Evolutionary conservation across 2,888 invertebrate species (phyloP).

Genomic region (Drosophila demipolita): DNA sequence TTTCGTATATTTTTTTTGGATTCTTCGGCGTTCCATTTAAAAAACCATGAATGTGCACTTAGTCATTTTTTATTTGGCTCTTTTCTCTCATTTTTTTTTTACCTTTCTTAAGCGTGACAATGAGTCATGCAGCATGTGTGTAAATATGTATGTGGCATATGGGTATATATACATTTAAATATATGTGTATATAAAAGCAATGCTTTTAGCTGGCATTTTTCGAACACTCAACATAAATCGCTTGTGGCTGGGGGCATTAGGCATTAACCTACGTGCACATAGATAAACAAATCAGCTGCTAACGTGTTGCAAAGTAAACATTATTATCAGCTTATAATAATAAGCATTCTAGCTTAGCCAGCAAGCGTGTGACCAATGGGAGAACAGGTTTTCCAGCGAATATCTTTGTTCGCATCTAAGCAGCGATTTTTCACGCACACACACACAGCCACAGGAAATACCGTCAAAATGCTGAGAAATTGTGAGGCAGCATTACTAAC

Average conservation of each 20-base stretch:
- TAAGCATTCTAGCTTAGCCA: slow-evolving; percentile 9
- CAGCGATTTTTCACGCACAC: slow-evolving; percentile 3
- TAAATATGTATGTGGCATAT: slow-evolving; percentile 15
- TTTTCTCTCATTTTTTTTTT: slow-evolving; percentile 54
- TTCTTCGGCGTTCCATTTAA: slow-evolving; percentile 61
- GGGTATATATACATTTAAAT: slow-evolving; percentile 2
- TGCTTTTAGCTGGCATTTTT: slow-evolving; percentile 16
- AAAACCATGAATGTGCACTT: slow-evolving; percentile 77
- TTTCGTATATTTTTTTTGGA: slow-evolving; percentile 35
- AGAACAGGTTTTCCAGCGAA: slow-evolving; percentile 36
- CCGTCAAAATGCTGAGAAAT: slow-evolving; percentile 25
- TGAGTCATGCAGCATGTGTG: slow-evolving; percentile 62
- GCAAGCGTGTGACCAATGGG: slow-evolving; percentile 24
- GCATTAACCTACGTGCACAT: slow-evolving; percentile 27
- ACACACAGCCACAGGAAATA: slow-evolving; percentile 30
- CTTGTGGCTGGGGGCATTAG: neutral
- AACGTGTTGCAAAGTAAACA: slow-evolving; percentile 51
- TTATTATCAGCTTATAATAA: slow-evolving; percentile 50
- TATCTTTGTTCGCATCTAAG: slow-evolving; percentile 2
- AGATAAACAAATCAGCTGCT: slow-evolving; percentile 42
- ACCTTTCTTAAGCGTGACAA: slow-evolving; percentile 56
- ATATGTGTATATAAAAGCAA: slow-evolving; percentile 11
- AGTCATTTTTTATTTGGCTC: slow-evolving; percentile 58
- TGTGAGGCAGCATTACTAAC: slow-evolving; percentile 12
- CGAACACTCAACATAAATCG: slow-evolving; percentile 15